Evolutionary conservation across 2,113 vertebrate species (phyloP), one percentile per base, ranked within the genome.

Genomic region (Neolamprologus sp.): DNA sequence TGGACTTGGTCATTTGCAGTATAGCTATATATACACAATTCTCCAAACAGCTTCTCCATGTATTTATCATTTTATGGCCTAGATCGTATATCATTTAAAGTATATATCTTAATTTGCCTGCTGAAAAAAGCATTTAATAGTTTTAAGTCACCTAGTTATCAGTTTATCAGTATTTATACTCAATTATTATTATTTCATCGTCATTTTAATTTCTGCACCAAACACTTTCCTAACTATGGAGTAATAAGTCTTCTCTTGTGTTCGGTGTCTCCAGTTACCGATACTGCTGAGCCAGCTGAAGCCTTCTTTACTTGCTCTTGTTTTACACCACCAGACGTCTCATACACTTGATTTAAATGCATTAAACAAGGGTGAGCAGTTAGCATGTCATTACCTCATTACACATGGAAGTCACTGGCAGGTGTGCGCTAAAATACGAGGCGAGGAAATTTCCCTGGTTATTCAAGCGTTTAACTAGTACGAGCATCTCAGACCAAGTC

Each of bases 381-480:
- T 80, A 80, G 23, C 30, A 35, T 35, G 49, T 80, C 75, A 80
- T 49, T 53, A 53, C 73, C 45, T 80, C 37, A 58, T 75, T 73
- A 57, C 35, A 28, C 58, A 57, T 73, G 60, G 58, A 57, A 47
- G 45, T 82, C 54, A 55, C 2, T 26, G 78, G 55, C 73, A 87
- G 51, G 78, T 78, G 23, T 89, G 82, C n/a, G 79, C 55, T 81
- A 23, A 84, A 79, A 85, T 60, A 85, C 4, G 9, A 85, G 7
- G 42, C 14, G 23, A 73, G 6, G 35, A 49, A 58, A 51, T 23
- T 14, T 87, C 80, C 49, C 33, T 58, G 81, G 79, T 87, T 68
- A 86, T 85, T 89, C 82, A 85, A 81, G 37, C 85, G 45, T 51
- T 88, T 86, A 91, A 93, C 87, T 89, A 80, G 63, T 87, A 90